phyloP scores from a whole-genome alignment of 2,888 invertebrate genomes.

The Byasa hedistus region DNA sequence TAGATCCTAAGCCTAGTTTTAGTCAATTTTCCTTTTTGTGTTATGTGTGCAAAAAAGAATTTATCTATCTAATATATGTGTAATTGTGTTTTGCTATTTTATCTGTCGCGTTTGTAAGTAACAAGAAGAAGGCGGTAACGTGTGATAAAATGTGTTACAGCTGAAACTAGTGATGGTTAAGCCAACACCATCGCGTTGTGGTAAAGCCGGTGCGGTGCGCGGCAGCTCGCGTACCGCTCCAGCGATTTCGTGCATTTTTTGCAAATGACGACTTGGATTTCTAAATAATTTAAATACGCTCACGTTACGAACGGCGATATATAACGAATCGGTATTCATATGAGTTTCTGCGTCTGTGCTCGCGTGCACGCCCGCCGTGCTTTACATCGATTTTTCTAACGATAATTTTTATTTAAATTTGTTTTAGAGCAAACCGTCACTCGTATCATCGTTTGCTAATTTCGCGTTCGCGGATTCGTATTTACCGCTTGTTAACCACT shows the following conservation, averaged over 20 bases:
- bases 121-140: neutral
- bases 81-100: too few species aligned
- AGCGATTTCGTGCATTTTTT: slow-evolving; percentile 74
- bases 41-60: too few species aligned
- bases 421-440: too few species aligned
- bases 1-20: too few species aligned
- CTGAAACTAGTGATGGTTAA: slow-evolving; percentile 2
- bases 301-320: slow-evolving; percentile 61
- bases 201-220: slow-evolving; percentile 41
- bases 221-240: slow-evolving; percentile 51
- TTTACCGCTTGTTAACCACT: neutral
- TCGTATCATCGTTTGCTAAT: neutral
- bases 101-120: neutral
- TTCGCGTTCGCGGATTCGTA: neutral
- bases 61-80: too few species aligned
- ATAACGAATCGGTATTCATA: slow-evolving; percentile 60
- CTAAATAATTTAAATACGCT: slow-evolving; percentile 79
- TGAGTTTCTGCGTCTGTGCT: slow-evolving; percentile 57
- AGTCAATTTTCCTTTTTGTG: too few species aligned
- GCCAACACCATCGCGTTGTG: slow-evolving; percentile 44
- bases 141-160: neutral
- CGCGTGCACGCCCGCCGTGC: slow-evolving; percentile 46
- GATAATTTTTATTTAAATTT: neutral
- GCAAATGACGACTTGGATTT: slow-evolving; percentile 72
- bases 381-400: neutral